These are phyloP conservation scores for Myopa testacea DNA, from an alignment of 2,888 invertebrate species.

Conservation along the genomic window DNA sequence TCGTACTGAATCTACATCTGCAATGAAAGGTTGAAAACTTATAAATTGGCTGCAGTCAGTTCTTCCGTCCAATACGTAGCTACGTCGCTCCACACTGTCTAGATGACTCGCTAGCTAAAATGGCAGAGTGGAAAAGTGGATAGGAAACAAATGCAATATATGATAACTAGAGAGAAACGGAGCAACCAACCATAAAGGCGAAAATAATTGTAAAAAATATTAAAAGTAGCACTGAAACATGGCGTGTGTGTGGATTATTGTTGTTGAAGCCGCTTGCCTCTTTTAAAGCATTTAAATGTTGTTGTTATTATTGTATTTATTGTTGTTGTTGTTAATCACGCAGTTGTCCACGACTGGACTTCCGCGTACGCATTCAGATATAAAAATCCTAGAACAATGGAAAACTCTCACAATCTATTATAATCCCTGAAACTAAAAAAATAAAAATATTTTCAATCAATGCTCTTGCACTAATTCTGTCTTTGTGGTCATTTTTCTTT, in stretches of 20 bases:
- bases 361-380: slow-evolving; percentile 1
- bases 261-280: neutral
- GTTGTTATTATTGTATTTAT: too few species aligned
- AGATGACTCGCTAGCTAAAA: slow-evolving; percentile 3
- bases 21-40: slow-evolving; percentile 27
- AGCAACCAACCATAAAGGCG: neutral
- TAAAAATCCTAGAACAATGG: neutral
- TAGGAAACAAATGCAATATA: slow-evolving; percentile 3
- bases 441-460: neutral
- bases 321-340: slow-evolving; percentile 12
- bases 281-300: neutral
- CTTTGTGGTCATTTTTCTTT: neutral
- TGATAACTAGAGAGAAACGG: slow-evolving; percentile 14
- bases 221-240: slow-evolving; percentile 25
- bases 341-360: slow-evolving; percentile 11
- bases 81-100: slow-evolving; percentile 14
- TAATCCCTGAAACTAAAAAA: neutral
- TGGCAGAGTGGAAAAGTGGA: slow-evolving; percentile 15
- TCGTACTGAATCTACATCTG: slow-evolving; percentile 33
- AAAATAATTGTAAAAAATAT: slow-evolving; percentile 18
- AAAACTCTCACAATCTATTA: neutral
- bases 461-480: neutral
- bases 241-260: neutral
- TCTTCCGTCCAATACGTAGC: neutral
- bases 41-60: slow-evolving; percentile 30